These are phyloP conservation scores for Drosophila subsilvestris DNA, from an alignment of 2,888 invertebrate genomes.

Conservation along the genomic window DNA sequence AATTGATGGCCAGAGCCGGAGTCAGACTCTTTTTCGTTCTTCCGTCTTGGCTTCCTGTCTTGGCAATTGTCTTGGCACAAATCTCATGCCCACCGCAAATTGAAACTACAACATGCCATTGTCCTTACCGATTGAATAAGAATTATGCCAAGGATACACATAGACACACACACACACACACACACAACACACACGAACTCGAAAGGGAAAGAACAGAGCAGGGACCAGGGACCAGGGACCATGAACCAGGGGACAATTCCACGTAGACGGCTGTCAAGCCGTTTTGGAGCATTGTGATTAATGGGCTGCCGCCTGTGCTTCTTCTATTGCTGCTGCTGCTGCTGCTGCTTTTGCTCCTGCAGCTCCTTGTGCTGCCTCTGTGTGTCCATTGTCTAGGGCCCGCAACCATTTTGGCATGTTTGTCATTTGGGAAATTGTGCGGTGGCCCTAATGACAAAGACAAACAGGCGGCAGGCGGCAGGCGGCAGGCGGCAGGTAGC, in stretches of 20 bases:
- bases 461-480: constrained; percentile 73
- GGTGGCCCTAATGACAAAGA: constrained; percentile 75
- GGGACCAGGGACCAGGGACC: too few species aligned
- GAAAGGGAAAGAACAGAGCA: constrained; percentile 37
- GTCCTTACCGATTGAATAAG: constrained; percentile 80
- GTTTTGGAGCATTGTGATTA: constrained; percentile 79
- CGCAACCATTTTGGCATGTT: constrained; percentile 78
- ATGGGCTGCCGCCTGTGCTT: constrained; percentile 64
- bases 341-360: constrained; percentile 23
- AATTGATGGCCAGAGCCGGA: constrained; percentile 76
- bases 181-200: constrained; percentile 53
- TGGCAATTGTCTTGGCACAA: constrained; percentile 80
- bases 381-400: constrained; percentile 73
- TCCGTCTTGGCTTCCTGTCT: constrained; percentile 66
- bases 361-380: constrained; percentile 39
- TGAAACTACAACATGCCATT: constrained; percentile 77
- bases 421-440: constrained; percentile 81
- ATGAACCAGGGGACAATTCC: constrained; percentile 58
- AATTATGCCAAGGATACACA: constrained; percentile 80
- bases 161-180: constrained; percentile 65
- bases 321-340: constrained; percentile 37
- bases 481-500: constrained; percentile 37
- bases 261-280: constrained; percentile 76
- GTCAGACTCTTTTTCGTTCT: constrained; percentile 33
- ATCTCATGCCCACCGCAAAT: constrained; percentile 80